Conservation (phyloP, 2,797 vertebrate genomes). For the Smutsia temminckii region DNA sequence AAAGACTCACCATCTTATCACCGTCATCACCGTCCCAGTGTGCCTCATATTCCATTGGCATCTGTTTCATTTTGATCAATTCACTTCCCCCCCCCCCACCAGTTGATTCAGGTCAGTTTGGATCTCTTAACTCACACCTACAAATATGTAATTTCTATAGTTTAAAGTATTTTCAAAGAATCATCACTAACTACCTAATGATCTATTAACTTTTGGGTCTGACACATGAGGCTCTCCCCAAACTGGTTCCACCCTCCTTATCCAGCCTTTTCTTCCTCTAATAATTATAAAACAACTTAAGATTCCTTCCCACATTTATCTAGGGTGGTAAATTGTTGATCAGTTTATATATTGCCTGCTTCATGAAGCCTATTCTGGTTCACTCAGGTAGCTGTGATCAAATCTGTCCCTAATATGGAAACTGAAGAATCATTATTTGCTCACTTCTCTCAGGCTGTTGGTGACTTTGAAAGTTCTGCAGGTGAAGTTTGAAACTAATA, state of each 20-base stretch:
- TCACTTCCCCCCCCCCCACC: no score
- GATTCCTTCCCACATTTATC: neutral
- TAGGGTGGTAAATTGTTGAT: neutral
- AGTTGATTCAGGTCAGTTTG: neutral
- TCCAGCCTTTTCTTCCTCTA: neutral
- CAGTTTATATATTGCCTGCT: neutral
- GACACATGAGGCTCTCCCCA: neutral
- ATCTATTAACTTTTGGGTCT: neutral
- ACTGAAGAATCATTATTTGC: neutral
- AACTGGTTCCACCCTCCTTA: neutral
- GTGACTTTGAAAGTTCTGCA: neutral
- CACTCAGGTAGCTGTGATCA: neutral
- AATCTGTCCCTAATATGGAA: neutral
- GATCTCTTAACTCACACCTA: neutral
- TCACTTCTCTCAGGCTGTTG: neutral
- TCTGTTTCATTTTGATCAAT: constrained; percentile 20
- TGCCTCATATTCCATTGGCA: neutral
- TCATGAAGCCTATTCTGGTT: neutral
- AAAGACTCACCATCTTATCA: neutral
- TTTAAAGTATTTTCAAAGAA: neutral
- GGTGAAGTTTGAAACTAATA: neutral
- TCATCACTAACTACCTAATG: neutral
- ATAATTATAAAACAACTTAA: neutral
- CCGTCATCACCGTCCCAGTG: neutral
- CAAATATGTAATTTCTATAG: neutral